phyloP scores from a whole-genome alignment of 1,140 invertebrate species.

The Apis cerana region DNA sequence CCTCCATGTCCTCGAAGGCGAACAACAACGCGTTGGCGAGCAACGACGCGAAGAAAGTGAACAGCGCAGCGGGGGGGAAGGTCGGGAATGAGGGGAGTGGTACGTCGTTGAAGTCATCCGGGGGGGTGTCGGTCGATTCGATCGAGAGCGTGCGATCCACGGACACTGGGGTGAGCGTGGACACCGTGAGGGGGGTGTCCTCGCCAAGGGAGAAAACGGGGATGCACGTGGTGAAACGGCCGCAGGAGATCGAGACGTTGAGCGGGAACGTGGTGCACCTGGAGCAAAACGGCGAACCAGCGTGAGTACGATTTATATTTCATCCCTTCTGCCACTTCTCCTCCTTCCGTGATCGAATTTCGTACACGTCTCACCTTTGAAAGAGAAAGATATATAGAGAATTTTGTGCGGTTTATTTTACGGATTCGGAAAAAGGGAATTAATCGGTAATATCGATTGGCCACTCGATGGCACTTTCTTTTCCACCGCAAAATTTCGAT shows the following conservation, averaged over 20 bases:
- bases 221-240: slow-evolving; percentile 72
- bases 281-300: slow-evolving; percentile 75
- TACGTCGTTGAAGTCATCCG: slow-evolving; percentile 72
- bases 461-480: too few species aligned
- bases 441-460: too few species aligned
- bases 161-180: slow-evolving; percentile 78
- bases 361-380: background rate
- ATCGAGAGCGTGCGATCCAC: slow-evolving; percentile 73
- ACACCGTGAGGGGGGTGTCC: slow-evolving; percentile 77
- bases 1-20: slow-evolving; percentile 16
- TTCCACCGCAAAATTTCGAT: background rate
- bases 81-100: slow-evolving; percentile 63
- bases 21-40: slow-evolving; percentile 48
- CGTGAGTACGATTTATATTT: slow-evolving; percentile 68
- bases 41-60: slow-evolving; percentile 45
- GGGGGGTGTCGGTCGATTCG: slow-evolving; percentile 70
- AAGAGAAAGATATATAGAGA: too few species aligned
- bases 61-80: background rate
- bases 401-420: too few species aligned
- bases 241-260: slow-evolving; percentile 78
- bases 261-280: slow-evolving; percentile 76
- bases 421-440: too few species aligned
- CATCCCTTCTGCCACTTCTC: background rate
- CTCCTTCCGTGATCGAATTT: background rate
- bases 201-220: slow-evolving; percentile 76